Evolutionary conservation across 92 coral and sea anemone genomes (phyloP), one percentile per base, ranked within the genome.

Genomic region (Siderastrea siderea): DNA sequence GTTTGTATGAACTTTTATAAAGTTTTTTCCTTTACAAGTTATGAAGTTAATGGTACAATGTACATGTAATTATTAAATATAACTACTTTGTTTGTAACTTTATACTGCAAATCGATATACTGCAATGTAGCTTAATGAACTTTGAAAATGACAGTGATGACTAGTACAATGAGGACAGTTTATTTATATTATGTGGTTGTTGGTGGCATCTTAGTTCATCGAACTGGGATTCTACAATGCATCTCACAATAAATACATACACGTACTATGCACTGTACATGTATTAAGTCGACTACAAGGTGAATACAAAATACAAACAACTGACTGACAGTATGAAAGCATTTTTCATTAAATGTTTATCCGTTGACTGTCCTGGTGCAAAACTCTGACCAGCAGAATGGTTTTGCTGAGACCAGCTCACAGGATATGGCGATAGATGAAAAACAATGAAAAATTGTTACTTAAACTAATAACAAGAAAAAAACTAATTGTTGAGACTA

Each of bases 361-460:
- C 1, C 75, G 63, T 49, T 53, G 15, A 47, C 5, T 11, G n/a
- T 26, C 86, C 60, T 86, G 85, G 77, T 47, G 71, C 52, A 68
- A 57, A 48, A 46, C 51, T 38, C 83, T 14, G 85, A 68, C 78
- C 55, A 53, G 86, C 65, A 61, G 68, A 66, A 19, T 13, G 11
- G 11, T 75, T 74, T 59, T 59, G 74, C 79, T 59, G 86, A 69
- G 78, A 71, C 86, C 86, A 83, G 79, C 79, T 60, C 87, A 7
- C 59, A 71, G 79, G 60, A 72, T 17, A 58, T 0, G 38, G 71
- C 49, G 47, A 64, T 5, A 46, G 11, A 26, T 26, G 38, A 26
- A 26, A 26, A 26, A 26, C 38, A 26, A 26, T 26, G 38, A 26
- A 26, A 26, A 26, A 26, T 26, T 26, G 38, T 26, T 0, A 26